phyloP scores from a whole-genome alignment of 2,113 vertebrate genomes.

The Thalassarche chlororhynchos region DNA sequence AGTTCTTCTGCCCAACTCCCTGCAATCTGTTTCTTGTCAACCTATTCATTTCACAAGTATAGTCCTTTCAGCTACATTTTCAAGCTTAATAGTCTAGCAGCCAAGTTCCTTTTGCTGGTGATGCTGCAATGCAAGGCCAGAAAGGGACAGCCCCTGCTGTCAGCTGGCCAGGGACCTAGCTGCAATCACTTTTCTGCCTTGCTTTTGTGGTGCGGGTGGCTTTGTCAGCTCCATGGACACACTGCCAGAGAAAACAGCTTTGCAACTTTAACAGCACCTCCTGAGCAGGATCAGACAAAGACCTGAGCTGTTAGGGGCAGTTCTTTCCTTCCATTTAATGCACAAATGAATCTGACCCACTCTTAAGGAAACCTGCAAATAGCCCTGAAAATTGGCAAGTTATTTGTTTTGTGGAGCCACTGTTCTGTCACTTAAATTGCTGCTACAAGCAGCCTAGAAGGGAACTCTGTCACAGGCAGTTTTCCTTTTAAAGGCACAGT shows the following conservation, averaged over 20 bases:
- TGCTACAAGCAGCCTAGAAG: not conserved
- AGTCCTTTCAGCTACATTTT: not conserved
- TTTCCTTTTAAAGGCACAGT: not conserved
- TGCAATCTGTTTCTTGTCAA: not conserved
- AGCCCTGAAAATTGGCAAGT: not conserved
- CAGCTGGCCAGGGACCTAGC: not conserved
- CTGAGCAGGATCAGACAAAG: not conserved
- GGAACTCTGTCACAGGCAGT: not conserved
- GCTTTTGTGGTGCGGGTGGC: not conserved
- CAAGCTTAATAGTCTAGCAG: not conserved
- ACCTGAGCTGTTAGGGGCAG: not conserved
- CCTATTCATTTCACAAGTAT: not conserved
- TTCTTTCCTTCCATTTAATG: not conserved
- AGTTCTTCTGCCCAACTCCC: not conserved
- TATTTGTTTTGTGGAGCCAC: not conserved
- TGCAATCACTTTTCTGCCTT: not conserved
- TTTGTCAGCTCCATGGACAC: slow-evolving; percentile 42
- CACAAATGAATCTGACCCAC: not conserved
- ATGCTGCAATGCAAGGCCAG: not conserved
- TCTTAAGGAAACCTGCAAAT: not conserved
- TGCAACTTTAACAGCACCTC: not conserved
- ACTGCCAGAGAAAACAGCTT: slow-evolving; percentile 29
- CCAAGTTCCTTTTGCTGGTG: not conserved
- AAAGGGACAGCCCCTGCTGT: not conserved
- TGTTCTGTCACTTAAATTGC: not conserved